Conservation (phyloP, 2,113 vertebrate genomes). For the Uria lomvia region DNA sequence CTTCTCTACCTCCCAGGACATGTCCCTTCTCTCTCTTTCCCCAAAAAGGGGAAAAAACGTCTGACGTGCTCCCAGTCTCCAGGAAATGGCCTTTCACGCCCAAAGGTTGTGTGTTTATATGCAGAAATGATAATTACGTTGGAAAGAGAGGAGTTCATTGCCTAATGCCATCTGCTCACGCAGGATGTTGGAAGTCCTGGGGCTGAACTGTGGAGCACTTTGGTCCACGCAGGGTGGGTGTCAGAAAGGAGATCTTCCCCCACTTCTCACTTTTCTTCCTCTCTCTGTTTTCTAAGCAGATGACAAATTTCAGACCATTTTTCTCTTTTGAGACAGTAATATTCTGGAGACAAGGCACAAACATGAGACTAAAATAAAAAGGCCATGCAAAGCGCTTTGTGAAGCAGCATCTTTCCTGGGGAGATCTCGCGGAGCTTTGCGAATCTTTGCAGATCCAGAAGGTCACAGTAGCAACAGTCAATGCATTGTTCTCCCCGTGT, state of each 20-base stretch:
- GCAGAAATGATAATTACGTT: background rate
- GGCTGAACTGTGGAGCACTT: background rate
- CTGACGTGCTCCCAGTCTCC: background rate
- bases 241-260: background rate
- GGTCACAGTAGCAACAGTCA: background rate
- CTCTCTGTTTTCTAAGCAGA: background rate
- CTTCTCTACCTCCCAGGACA: background rate
- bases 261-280: background rate
- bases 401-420: background rate
- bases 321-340: background rate
- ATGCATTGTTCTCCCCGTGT: fast-evolving
- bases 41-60: background rate
- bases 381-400: background rate
- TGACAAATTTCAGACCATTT: background rate
- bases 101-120: background rate
- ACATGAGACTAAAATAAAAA: background rate
- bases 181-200: background rate
- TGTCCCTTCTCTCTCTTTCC: background rate
- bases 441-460: background rate
- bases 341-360: background rate
- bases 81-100: background rate
- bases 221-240: background rate
- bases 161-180: background rate
- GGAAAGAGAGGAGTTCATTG: background rate
- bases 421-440: background rate